These are phyloP conservation scores for Pterostichus niger DNA, from an alignment of 2,888 invertebrate genomes.

Conservation along the genomic window DNA sequence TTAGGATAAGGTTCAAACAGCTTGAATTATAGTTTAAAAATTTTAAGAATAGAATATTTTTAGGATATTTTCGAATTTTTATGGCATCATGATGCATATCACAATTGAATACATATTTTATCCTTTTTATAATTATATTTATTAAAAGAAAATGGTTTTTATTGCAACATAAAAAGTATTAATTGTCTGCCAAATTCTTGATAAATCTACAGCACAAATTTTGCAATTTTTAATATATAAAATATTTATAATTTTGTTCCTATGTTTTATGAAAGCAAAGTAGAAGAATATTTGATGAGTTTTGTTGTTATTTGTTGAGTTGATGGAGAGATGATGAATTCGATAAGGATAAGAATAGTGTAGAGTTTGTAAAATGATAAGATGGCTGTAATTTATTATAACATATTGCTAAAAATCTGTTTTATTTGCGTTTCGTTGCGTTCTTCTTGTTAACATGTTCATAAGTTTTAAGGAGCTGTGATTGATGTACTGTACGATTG, in stretches of 20 bases:
- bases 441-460: slow-evolving; percentile 45
- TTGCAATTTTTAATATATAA: slow-evolving; percentile 50
- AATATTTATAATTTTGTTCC: slow-evolving; percentile 62
- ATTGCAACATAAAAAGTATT: slow-evolving; percentile 64
- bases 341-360: not conserved
- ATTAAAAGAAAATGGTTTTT: slow-evolving; percentile 44
- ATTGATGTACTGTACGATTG: slow-evolving; percentile 37
- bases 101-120: slow-evolving; percentile 56
- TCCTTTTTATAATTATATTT: slow-evolving; percentile 57
- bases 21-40: not conserved
- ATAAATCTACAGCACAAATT: slow-evolving; percentile 61
- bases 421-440: slow-evolving; percentile 42
- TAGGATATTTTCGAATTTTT: slow-evolving; percentile 18
- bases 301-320: slow-evolving; percentile 33
- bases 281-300: slow-evolving; percentile 23
- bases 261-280: slow-evolving; percentile 46
- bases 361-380: slow-evolving; percentile 48
- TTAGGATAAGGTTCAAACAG: no score
- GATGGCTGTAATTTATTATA: slow-evolving; percentile 60
- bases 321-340: not conserved
- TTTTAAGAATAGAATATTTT: slow-evolving; percentile 16
- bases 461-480: slow-evolving; percentile 63
- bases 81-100: slow-evolving; percentile 61
- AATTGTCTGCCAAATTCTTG: slow-evolving; percentile 63
- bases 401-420: slow-evolving; percentile 23